Percentiles rank a stretch among this genome's conserved stretches.
These are phyloP conservation scores for Parapsyche elsis DNA, from an alignment of 1,140 invertebrate species.

Conservation along the genomic window DNA sequence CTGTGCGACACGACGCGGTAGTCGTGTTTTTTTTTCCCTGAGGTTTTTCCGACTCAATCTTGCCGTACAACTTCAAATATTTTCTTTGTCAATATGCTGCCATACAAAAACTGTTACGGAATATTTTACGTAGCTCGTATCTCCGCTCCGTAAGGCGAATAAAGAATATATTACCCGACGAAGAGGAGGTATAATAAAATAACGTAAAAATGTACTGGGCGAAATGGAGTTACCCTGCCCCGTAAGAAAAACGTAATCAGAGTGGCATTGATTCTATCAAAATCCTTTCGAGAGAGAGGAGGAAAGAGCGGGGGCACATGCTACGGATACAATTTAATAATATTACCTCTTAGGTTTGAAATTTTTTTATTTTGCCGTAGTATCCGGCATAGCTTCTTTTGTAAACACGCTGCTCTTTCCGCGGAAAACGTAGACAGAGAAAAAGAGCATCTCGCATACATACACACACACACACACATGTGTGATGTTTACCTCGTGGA, in stretches of 20 bases:
- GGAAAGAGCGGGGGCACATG: neutral
- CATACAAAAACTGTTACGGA: slow-evolving; percentile 14
- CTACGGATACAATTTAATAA: slow-evolving; percentile 35
- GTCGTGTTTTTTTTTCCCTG: neutral
- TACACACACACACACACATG: neutral
- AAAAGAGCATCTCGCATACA: neutral
- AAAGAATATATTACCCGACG: slow-evolving; percentile 34
- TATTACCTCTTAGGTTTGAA: slow-evolving; percentile 24
- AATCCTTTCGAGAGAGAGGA: neutral
- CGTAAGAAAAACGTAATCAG: slow-evolving; percentile 38
- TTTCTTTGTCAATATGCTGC: slow-evolving; percentile 34
- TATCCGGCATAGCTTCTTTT: slow-evolving; percentile 6
- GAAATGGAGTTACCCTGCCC: slow-evolving; percentile 29
- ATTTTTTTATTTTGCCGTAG: slow-evolving; percentile 14
- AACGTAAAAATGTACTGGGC: slow-evolving; percentile 26
- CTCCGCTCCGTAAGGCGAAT: neutral
- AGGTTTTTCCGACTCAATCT: slow-evolving; percentile 8
- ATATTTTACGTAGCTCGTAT: slow-evolving; percentile 4
- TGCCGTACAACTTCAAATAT: slow-evolving; percentile 31
- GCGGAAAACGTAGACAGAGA: neutral
- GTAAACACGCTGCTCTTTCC: slow-evolving; percentile 24
- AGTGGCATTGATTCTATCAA: slow-evolving; percentile 41
- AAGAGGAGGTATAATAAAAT: slow-evolving; percentile 31
- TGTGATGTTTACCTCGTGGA: slow-evolving; percentile 28
- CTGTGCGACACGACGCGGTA: neutral